Percentiles rank a stretch among this genome's conserved stretches.
Conservation (phyloP, 2,113 vertebrate species). For the Amphilophus citrinellus region DNA sequence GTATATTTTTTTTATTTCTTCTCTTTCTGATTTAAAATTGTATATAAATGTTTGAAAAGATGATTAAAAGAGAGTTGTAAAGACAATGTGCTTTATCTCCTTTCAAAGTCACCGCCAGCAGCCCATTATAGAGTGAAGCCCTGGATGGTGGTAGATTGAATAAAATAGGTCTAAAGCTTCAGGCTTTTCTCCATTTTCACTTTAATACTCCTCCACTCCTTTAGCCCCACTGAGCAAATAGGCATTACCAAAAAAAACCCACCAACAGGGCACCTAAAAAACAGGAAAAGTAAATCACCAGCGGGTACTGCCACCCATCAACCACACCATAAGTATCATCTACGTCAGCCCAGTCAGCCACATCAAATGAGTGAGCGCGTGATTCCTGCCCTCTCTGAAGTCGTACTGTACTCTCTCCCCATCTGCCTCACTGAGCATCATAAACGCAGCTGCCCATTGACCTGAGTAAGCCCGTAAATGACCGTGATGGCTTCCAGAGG, state of each 20-base stretch:
- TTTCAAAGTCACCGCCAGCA: background rate
- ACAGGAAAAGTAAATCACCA: slow-evolving; percentile 35
- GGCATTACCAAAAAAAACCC: slow-evolving; percentile 13
- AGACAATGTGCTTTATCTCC: background rate
- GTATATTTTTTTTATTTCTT: background rate
- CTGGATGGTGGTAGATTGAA: slow-evolving; percentile 29
- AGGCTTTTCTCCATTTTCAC: slow-evolving; percentile 43
- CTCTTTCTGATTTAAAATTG: background rate
- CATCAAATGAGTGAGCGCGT: slow-evolving; percentile 42
- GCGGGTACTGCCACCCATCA: slow-evolving; percentile 35
- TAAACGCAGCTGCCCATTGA: slow-evolving; percentile 65
- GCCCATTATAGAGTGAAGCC: slow-evolving; percentile 47
- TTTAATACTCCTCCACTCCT: slow-evolving; percentile 19
- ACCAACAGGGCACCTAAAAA: slow-evolving; percentile 36
- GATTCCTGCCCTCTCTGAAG: slow-evolving; percentile 47
- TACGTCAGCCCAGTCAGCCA: slow-evolving; percentile 22
- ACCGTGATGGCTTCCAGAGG: slow-evolving; percentile 60
- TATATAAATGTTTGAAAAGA: background rate
- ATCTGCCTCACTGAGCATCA: slow-evolving; percentile 63
- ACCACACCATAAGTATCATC: slow-evolving; percentile 29
- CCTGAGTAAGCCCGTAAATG: slow-evolving; percentile 62
- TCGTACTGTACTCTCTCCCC: slow-evolving; percentile 42
- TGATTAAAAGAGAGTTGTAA: background rate
- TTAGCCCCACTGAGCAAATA: slow-evolving; percentile 50
- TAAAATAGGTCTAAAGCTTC: slow-evolving; percentile 50